Percentiles rank a stretch among this genome's conserved stretches.
These are phyloP conservation scores for Amazona vittata DNA, from an alignment of 2,113 vertebrate genomes.

Conservation along the genomic window DNA sequence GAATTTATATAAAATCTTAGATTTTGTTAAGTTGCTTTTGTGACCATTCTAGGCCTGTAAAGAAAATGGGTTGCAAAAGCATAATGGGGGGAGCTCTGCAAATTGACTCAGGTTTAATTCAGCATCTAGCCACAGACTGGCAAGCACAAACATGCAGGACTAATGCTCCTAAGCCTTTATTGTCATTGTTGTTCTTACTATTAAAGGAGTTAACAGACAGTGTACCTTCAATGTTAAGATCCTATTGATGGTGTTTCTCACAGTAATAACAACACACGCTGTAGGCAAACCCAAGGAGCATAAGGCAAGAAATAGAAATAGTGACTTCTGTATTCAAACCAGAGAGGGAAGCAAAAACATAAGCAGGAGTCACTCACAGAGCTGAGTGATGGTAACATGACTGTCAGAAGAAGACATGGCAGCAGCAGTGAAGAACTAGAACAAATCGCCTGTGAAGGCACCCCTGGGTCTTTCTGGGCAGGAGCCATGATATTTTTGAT, in stretches of 20 bases:
- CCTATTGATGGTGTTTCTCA: neutral
- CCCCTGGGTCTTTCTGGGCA: neutral
- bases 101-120: neutral
- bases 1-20: neutral
- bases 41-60: neutral
- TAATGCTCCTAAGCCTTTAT: neutral
- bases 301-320: neutral
- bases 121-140: neutral
- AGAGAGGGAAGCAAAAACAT: neutral
- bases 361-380: neutral
- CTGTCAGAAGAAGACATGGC: neutral
- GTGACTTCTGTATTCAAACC: neutral
- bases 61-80: neutral
- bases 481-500: rapidly evolving
- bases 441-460: rapidly evolving
- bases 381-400: neutral
- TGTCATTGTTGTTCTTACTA: neutral
- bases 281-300: neutral
- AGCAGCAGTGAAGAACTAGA: neutral
- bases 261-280: neutral
- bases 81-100: neutral
- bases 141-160: neutral
- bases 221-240: neutral
- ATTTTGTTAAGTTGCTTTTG: neutral
- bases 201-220: neutral